These are phyloP conservation scores for Kryphioiulus occultus DNA, from an alignment of 2,888 invertebrate species.

Conservation along the genomic window DNA sequence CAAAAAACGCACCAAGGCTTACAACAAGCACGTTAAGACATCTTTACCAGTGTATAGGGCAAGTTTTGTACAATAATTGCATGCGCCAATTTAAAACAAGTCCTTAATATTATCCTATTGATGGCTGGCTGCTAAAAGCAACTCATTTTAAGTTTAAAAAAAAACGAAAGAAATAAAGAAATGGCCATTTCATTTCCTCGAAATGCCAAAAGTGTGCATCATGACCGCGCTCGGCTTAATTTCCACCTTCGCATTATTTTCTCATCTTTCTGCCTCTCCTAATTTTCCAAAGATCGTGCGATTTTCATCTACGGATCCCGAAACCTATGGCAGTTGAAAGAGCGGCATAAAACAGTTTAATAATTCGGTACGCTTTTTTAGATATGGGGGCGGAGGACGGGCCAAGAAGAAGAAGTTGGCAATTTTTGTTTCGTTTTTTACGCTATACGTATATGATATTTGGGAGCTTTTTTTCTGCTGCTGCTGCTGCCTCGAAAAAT, in stretches of 20 bases:
- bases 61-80: too few relatives aligned
- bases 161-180: not conserved
- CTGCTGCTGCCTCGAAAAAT: not conserved
- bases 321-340: not conserved
- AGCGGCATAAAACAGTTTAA: not conserved
- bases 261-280: not conserved
- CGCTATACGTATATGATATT: not conserved
- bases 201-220: not conserved
- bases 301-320: not conserved
- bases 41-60: too few relatives aligned
- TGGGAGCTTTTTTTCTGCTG: not conserved
- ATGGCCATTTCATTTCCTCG: not conserved
- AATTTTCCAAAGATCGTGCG: not conserved
- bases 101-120: too few relatives aligned
- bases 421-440: not conserved
- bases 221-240: not conserved
- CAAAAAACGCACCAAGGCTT: too few relatives aligned
- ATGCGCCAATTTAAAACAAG: too few relatives aligned
- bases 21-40: too few relatives aligned
- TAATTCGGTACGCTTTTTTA: not conserved
- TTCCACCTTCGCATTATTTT: not conserved
- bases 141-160: too few relatives aligned
- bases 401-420: not conserved
- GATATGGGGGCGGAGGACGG: not conserved
- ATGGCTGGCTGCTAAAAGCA: too few relatives aligned